A percentile compares a stretch with the other conserved stretches of the same genome.
phyloP scores from a whole-genome alignment of 1,140 invertebrate species.

The Caenorhabditis remanei region DNA sequence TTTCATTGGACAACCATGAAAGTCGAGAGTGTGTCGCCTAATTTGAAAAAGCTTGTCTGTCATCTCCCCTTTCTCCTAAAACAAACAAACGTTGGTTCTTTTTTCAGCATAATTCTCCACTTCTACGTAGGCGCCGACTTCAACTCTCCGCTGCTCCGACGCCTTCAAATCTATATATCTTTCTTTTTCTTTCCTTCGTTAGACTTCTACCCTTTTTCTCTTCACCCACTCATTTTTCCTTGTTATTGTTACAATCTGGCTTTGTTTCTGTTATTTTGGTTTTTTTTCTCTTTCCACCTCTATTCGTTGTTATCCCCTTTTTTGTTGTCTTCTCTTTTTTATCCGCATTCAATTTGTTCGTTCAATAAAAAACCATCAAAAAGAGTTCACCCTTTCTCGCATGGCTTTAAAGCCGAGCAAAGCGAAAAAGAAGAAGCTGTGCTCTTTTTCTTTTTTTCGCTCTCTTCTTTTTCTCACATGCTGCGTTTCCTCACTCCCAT shows the following conservation, averaged over 20 bases:
- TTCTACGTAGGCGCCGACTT: background rate
- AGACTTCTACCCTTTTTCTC: background rate
- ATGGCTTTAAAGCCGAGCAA: background rate
- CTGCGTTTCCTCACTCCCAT: conserved; percentile 10
- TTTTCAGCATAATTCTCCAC: conserved; percentile 49
- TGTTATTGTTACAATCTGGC: conserved; percentile 28
- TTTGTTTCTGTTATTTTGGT: conserved; percentile 6
- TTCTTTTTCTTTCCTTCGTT: conserved; percentile 29
- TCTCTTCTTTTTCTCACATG: background rate
- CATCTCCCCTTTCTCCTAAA: background rate
- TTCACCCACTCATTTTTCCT: background rate
- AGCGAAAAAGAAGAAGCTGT: conserved; percentile 43
- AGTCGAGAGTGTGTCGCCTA: conserved; percentile 22
- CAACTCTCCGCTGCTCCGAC: background rate
- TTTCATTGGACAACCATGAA: background rate
- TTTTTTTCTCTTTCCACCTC: conserved; percentile 25
- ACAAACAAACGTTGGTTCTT: conserved; percentile 17
- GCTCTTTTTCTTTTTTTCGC: conserved; percentile 25
- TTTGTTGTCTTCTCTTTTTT: conserved; percentile 23
- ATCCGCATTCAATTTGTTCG: conserved; percentile 27
- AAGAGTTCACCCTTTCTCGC: background rate
- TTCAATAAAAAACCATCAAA: conserved; percentile 23
- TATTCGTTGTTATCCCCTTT: conserved; percentile 26
- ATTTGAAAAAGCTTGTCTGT: conserved; percentile 36
- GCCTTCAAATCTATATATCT: conserved; percentile 46